Conservation (phyloP, 2,797 vertebrate genomes). For the Syngnathus rostellatus region DNA sequence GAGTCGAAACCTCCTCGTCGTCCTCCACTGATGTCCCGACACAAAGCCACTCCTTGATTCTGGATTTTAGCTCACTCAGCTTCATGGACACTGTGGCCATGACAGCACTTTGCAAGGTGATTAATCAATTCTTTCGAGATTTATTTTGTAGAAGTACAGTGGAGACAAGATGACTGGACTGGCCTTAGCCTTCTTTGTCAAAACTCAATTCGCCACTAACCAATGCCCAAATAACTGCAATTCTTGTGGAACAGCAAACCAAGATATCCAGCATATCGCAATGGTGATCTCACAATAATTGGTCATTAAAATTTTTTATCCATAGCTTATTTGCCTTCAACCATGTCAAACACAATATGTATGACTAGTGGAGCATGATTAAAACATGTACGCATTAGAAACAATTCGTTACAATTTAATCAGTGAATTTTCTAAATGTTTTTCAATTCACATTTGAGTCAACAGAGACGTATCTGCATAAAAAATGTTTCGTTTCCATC, state of each 20-base stretch:
- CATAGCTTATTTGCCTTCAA: not conserved
- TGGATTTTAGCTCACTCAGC: constrained; percentile 72
- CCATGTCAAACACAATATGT: not conserved
- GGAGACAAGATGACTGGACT: not conserved
- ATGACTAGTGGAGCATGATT: not conserved
- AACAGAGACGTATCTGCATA: not conserved
- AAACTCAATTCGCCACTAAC: too few relatives aligned
- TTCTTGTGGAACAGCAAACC: too few relatives aligned
- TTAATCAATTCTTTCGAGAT: not conserved
- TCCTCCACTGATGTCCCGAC: constrained; percentile 36
- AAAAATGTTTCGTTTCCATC: too few relatives aligned
- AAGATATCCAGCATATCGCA: too few relatives aligned
- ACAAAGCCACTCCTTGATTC: constrained; percentile 58
- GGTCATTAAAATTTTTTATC: not conserved
- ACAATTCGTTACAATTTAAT: not conserved
- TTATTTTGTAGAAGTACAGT: not conserved
- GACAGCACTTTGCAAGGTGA: constrained; percentile 70
- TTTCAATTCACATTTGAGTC: not conserved
- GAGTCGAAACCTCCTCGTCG: constrained; percentile 7
- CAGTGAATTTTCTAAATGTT: not conserved
- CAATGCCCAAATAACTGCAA: too few relatives aligned
- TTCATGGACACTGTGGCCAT: constrained; percentile 77
- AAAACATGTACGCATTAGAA: not conserved
- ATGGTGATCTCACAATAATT: not conserved
- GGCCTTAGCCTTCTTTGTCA: not conserved